A percentile compares a stretch with the other conserved stretches of the same genome.
Conservation (phyloP, 2,888 invertebrate species). For the Acanthosepion lycidas region DNA sequence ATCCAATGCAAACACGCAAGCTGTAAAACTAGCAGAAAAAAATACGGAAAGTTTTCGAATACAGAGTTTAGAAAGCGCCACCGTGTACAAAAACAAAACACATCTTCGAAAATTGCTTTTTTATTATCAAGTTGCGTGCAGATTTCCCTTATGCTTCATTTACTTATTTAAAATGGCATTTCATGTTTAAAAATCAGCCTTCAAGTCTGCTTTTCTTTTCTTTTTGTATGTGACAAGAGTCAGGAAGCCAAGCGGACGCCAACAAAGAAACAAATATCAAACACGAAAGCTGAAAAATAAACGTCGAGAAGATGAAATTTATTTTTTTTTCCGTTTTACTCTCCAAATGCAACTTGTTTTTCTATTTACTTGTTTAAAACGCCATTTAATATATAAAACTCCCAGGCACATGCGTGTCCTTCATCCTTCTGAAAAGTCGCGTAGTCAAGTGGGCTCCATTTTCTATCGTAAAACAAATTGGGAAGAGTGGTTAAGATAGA, state of each 20-base stretch:
- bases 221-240: background rate
- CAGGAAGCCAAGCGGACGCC: background rate
- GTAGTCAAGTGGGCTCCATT: too few species aligned
- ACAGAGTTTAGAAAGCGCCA: background rate
- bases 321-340: too few species aligned
- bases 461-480: too few species aligned
- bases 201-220: background rate
- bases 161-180: background rate
- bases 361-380: too few species aligned
- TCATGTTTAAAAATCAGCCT: background rate
- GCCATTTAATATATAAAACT: too few species aligned
- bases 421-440: too few species aligned
- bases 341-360: too few species aligned
- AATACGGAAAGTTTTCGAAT: background rate
- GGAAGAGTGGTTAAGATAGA: too few species aligned
- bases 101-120: background rate
- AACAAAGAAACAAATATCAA: background rate
- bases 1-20: background rate
- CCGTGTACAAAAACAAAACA: background rate
- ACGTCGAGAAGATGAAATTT: too few species aligned
- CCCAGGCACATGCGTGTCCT: too few species aligned
- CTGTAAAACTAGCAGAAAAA: background rate
- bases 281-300: too few species aligned
- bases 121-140: background rate
- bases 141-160: background rate